Conservation (phyloP, 2,113 vertebrate species). For the Platycercus adscitus region DNA sequence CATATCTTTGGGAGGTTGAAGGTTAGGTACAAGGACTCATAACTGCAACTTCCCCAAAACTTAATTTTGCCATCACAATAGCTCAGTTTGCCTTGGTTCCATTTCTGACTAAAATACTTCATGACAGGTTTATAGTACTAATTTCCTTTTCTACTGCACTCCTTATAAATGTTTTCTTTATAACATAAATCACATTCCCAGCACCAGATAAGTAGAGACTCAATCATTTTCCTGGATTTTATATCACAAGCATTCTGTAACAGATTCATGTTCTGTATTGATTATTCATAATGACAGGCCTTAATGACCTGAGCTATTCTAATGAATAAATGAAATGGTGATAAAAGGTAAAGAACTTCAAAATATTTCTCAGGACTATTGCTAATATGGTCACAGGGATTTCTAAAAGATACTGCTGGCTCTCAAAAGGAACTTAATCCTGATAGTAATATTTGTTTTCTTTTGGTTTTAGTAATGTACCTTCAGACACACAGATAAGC, state of each 20-base stretch:
- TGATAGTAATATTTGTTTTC: conserved; percentile 62
- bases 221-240: conserved; percentile 2
- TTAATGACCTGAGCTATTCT: neutral
- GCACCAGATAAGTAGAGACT: neutral
- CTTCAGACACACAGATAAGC: conserved; percentile 51
- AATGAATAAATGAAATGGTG: conserved; percentile 13
- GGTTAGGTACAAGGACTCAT: neutral
- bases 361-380: conserved; percentile 41
- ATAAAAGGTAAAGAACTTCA: conserved; percentile 48
- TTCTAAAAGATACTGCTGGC: conserved; percentile 51
- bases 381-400: conserved; percentile 21
- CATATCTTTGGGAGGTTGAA: neutral
- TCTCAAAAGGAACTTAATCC: conserved; percentile 66
- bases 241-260: neutral
- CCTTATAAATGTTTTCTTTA: conserved; percentile 70
- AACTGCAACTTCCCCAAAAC: conserved; percentile 11
- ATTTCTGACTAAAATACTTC: conserved; percentile 71
- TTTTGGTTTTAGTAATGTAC: conserved; percentile 24
- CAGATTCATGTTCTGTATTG: neutral
- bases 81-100: conserved; percentile 46
- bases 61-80: neutral
- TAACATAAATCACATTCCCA: conserved; percentile 70
- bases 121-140: conserved; percentile 78
- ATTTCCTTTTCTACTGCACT: conserved; percentile 67
- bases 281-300: neutral